These are phyloP conservation scores for Lasiommata megera DNA, from an alignment of 2,888 invertebrate species.

Conservation along the genomic window DNA sequence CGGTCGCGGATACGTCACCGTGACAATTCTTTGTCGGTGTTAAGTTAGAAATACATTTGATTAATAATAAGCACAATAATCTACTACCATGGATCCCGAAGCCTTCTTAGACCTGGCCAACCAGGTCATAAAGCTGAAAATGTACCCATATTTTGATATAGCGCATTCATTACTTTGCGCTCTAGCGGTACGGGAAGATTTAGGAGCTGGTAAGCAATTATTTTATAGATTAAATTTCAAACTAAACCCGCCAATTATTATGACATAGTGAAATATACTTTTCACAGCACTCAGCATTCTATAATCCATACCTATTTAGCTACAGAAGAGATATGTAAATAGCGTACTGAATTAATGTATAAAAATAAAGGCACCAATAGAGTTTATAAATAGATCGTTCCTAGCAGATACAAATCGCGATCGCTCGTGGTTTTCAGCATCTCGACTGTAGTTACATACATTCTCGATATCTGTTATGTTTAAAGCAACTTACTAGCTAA, in stretches of 20 bases:
- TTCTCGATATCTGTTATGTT: background rate
- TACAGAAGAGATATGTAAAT: background rate
- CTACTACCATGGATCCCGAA: slow-evolving; percentile 93
- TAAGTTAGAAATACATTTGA: slow-evolving; percentile 61
- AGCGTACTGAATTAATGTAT: slow-evolving; percentile 46
- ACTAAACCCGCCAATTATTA: slow-evolving; percentile 46
- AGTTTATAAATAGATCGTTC: slow-evolving; percentile 71
- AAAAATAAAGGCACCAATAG: slow-evolving; percentile 66
- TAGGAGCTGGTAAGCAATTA: slow-evolving; percentile 89
- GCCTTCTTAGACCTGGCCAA: slow-evolving; percentile 98
- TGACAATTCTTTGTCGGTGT: slow-evolving; percentile 73
- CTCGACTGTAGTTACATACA: background rate
- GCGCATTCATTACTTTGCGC: slow-evolving; percentile 98
- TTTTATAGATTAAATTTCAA: slow-evolving; percentile 45
- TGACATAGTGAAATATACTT: slow-evolving; percentile 8
- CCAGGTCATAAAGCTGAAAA: slow-evolving; percentile 98
- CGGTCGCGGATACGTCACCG: slow-evolving; percentile 65
- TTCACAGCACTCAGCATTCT: background rate
- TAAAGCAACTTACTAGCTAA: background rate
- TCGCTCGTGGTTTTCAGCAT: slow-evolving; percentile 4
- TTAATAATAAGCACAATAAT: slow-evolving; percentile 42
- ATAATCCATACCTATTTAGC: too few relatives aligned
- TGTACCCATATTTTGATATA: slow-evolving; percentile 99
- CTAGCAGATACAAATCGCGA: slow-evolving; percentile 30
- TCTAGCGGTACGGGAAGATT: slow-evolving; percentile 96